Conservation (phyloP, 2,797 vertebrate genomes). For the Pseudochromis fuscus region DNA sequence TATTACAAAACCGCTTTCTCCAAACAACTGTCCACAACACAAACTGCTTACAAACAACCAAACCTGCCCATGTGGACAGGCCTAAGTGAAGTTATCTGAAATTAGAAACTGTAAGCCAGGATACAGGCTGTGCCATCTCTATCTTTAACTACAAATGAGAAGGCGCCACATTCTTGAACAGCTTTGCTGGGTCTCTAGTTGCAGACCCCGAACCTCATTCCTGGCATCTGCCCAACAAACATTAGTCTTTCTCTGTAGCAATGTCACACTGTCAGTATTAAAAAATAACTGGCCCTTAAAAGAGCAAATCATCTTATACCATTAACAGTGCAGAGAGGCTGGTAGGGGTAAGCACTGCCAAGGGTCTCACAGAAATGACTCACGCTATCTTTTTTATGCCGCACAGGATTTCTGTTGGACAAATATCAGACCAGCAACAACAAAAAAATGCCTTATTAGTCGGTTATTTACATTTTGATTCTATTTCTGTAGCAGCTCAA, state of each 20-base stretch:
- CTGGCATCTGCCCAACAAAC: conserved; percentile 75
- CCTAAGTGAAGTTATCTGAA: conserved; percentile 78
- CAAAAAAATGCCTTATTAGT: conserved; percentile 50
- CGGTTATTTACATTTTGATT: conserved; percentile 56
- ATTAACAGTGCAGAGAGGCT: conserved; percentile 29
- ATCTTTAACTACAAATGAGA: conserved; percentile 99
- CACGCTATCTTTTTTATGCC: conserved; percentile 41
- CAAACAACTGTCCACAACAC: conserved; percentile 34
- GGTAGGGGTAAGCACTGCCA: conserved; percentile 32
- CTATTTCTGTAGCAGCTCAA: conserved; percentile 51
- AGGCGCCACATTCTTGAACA: conserved; percentile 94
- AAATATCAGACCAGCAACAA: conserved; percentile 31
- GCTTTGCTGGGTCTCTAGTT: conserved; percentile 92
- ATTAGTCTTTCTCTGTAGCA: conserved; percentile 70
- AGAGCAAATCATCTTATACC: conserved; percentile 57
- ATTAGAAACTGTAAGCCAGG: conserved; percentile 88
- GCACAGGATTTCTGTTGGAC: conserved; percentile 27
- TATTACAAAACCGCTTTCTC: conserved; percentile 44
- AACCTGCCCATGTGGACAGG: conserved; percentile 64
- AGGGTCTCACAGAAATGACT: conserved; percentile 49
- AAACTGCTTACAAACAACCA: conserved; percentile 63
- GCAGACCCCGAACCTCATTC: conserved; percentile 79
- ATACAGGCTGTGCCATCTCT: conserved; percentile 88
- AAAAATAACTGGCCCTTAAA: conserved; percentile 72
- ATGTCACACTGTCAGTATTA: conserved; percentile 61